Evolutionary conservation across 37 sponge, comb jelly and placozoan species (phyloP).

Genomic region (Aplysina aerophoba): DNA sequence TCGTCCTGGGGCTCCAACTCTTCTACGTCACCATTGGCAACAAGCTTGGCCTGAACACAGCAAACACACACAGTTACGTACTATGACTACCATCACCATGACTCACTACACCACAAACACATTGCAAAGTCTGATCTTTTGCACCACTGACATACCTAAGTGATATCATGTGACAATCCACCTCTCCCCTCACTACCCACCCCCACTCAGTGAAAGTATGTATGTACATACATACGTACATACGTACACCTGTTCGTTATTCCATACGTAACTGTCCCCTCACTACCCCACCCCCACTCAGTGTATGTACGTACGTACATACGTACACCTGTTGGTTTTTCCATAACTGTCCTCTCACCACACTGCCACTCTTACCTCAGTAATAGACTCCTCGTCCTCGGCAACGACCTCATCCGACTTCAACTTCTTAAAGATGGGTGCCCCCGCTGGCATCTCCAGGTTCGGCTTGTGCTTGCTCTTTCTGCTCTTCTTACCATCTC

Average conservation of each 20-base stretch:
- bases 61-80: background rate
- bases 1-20: background rate
- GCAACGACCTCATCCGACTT: conserved; percentile 14
- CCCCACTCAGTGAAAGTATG: background rate
- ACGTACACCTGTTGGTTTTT: background rate
- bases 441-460: conserved; percentile 53
- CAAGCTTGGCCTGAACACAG: background rate
- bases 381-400: background rate
- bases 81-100: no score
- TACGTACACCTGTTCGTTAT: no score
- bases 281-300: no score
- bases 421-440: conserved; percentile 75
- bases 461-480: conserved; percentile 48
- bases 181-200: no score
- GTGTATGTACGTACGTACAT: background rate
- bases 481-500: conserved; percentile 47
- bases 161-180: no score
- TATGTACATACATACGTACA: conserved; percentile 18
- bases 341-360: no score
- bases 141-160: no score
- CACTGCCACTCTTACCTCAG: no score
- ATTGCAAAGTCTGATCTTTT: no score
- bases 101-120: background rate
- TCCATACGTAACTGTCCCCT: no score
- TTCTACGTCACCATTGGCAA: conserved; percentile 7